phyloP scores from a whole-genome alignment of 2,113 vertebrate species.

The Centropus bengalensis region DNA sequence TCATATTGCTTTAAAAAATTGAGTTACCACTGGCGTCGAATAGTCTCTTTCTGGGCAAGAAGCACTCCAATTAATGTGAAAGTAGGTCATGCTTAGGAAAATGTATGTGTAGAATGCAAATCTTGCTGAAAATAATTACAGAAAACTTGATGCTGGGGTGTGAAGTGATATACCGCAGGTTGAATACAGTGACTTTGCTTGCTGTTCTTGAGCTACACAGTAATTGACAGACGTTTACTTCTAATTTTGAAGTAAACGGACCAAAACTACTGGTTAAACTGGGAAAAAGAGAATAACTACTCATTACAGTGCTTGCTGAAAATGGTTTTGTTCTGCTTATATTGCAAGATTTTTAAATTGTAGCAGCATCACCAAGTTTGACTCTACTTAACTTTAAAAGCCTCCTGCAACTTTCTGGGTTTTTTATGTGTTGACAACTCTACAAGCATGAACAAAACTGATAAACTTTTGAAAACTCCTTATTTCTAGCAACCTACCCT shows the following conservation, averaged over 20 bases:
- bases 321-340: neutral
- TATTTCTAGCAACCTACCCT: neutral
- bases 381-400: neutral
- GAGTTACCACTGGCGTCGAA: neutral
- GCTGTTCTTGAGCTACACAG: neutral
- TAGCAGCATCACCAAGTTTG: neutral
- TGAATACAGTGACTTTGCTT: neutral
- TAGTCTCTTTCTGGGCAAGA: neutral
- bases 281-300: neutral
- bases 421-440: neutral
- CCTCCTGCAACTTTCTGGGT: accelerated
- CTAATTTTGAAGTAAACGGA: conserved; percentile 21
- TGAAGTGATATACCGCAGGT: conserved; percentile 9
- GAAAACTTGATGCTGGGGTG: neutral
- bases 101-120: conserved; percentile 4
- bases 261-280: conserved; percentile 17
- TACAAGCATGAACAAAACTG: neutral
- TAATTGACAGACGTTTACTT: conserved; percentile 17
- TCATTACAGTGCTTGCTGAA: neutral
- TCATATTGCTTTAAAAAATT: neutral
- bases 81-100: conserved; percentile 39
- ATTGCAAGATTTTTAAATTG: neutral
- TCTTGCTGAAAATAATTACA: conserved; percentile 21
- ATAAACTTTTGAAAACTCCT: neutral
- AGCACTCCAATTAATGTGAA: neutral